Evolutionary conservation across 2,113 vertebrate genomes (phyloP).

Genomic region (Sceloporus tristichus): DNA sequence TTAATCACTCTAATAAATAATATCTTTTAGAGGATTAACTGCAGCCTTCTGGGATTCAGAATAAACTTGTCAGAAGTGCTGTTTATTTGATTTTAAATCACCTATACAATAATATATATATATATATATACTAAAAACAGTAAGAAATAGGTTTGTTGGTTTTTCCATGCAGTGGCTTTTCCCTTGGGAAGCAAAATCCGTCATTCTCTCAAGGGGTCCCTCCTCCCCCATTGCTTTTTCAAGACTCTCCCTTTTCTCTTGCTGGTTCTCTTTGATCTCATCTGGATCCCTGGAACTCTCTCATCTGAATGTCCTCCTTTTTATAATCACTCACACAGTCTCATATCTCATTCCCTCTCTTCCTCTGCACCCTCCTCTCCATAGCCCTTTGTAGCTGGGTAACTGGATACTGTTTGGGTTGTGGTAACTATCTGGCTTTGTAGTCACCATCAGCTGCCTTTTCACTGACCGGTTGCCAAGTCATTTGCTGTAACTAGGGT

Average conservation of each 20-base stretch:
- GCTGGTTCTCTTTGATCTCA: conserved; percentile 35
- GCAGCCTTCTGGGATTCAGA: too few relatives aligned
- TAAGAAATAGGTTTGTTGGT: not conserved
- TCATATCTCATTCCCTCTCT: not conserved
- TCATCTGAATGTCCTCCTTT: conserved; percentile 16
- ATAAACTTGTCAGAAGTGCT: too few relatives aligned
- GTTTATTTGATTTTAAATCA: too few relatives aligned
- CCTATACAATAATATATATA: too few relatives aligned
- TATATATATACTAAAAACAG: too few relatives aligned
- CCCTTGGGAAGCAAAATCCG: conserved; percentile 22
- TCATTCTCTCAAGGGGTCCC: not conserved
- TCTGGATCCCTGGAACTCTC: conserved; percentile 4
- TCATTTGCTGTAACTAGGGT: conserved; percentile 65
- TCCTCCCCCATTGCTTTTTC: conserved; percentile 15
- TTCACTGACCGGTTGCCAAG: conserved; percentile 54
- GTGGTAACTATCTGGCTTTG: conserved; percentile 44
- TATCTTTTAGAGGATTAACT: too few relatives aligned
- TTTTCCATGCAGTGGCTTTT: conserved; percentile 9
- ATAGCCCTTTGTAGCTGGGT: conserved; percentile 29
- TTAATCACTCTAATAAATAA: too few relatives aligned
- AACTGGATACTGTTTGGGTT: conserved; percentile 49
- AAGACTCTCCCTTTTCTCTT: not conserved
- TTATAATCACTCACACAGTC: conserved; percentile 8
- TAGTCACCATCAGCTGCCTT: conserved; percentile 58
- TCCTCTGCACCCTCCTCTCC: too few relatives aligned